phyloP scores from a whole-genome alignment of 1,140 invertebrate species.

The Panagrolaimus sp. region DNA sequence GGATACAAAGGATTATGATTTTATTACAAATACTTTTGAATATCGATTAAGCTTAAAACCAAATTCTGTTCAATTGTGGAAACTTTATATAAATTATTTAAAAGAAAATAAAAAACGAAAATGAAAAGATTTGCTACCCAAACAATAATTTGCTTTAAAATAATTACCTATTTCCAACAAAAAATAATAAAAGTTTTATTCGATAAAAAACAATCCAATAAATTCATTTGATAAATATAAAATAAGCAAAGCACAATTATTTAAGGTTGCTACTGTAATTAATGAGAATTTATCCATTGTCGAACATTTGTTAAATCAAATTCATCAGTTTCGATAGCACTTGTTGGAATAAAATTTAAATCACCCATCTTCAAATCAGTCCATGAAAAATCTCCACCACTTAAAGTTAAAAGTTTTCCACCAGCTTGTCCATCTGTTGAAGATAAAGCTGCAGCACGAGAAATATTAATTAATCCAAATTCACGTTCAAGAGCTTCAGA shows the following conservation, averaged over 20 bases:
- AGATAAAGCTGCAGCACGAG: neutral
- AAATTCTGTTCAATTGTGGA: too few species aligned
- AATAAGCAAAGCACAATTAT: neutral
- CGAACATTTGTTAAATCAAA: neutral
- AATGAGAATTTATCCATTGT: constrained; percentile 1
- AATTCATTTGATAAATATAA: too few species aligned
- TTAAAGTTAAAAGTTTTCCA: neutral
- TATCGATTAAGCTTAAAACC: too few species aligned
- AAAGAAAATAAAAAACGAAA: too few species aligned
- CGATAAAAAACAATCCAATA: too few species aligned
- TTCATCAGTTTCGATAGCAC: neutral
- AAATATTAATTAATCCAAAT: constrained; percentile 7
- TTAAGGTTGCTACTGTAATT: neutral
- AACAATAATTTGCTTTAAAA: constrained; percentile 1
- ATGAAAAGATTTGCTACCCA: too few species aligned
- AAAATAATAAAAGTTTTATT: too few species aligned
- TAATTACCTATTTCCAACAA: neutral
- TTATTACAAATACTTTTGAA: too few species aligned
- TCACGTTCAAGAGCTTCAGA: neutral
- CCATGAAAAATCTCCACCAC: constrained; percentile 1
- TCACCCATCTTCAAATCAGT: neutral
- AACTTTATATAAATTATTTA: too few species aligned
- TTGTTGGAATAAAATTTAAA: neutral
- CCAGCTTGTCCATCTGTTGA: neutral
- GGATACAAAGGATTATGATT: too few species aligned